These are phyloP conservation scores for Acomys russatus DNA, from an alignment of 2,797 vertebrate species.

Conservation along the genomic window DNA sequence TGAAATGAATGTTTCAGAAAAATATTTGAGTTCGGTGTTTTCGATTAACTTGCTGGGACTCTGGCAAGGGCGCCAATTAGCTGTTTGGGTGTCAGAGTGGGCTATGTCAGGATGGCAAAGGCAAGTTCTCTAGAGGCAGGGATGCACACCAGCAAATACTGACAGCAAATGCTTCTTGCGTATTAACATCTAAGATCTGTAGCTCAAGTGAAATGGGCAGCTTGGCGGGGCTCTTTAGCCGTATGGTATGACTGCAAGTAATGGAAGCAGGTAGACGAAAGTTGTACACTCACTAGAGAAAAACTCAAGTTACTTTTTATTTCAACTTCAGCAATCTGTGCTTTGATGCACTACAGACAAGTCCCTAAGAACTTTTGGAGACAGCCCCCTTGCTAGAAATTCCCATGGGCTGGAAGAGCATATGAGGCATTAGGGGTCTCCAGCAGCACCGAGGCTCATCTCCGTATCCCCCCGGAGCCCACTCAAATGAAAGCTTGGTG, in stretches of 20 bases:
- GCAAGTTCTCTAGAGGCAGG: background rate
- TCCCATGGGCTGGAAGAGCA: slow-evolving; percentile 85
- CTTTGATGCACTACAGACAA: slow-evolving; percentile 80
- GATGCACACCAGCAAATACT: slow-evolving; percentile 5
- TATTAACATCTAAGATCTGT: background rate
- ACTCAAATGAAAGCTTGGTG: slow-evolving; percentile 85
- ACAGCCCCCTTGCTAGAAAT: slow-evolving; percentile 85
- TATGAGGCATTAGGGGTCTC: slow-evolving; percentile 88
- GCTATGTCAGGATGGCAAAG: background rate
- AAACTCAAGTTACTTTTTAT: slow-evolving; percentile 47
- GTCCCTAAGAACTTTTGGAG: slow-evolving; percentile 83
- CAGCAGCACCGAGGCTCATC: slow-evolving; percentile 86
- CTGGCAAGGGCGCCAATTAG: background rate
- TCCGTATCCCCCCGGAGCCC: slow-evolving; percentile 85
- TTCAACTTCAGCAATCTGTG: slow-evolving; percentile 56
- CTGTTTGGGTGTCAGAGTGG: background rate
- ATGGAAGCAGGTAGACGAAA: background rate
- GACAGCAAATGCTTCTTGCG: slow-evolving; percentile 13
- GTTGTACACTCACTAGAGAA: slow-evolving; percentile 40
- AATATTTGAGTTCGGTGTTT: slow-evolving; percentile 36
- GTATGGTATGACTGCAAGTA: background rate
- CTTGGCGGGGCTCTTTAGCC: background rate
- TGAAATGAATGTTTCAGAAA: background rate
- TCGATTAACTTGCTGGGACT: slow-evolving; percentile 20
- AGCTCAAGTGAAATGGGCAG: slow-evolving; percentile 44